Evolutionary conservation across 2,797 vertebrate genomes (phyloP), one percentile per base, ranked within the genome.

Genomic region (Pangasius krempfi): DNA sequence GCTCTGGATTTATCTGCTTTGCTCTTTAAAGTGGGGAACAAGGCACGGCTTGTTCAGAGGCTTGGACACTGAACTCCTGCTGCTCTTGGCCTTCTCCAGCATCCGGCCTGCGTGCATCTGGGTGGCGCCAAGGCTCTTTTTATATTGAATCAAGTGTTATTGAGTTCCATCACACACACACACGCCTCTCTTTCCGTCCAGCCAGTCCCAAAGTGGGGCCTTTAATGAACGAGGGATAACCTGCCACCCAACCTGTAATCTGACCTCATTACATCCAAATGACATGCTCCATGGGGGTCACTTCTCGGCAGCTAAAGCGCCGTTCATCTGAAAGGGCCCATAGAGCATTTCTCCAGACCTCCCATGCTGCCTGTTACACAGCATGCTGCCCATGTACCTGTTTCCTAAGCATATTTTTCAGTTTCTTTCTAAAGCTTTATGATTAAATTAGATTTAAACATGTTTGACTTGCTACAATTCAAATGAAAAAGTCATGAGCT

Each of bases 121-220:
- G 96, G 96, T 96, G 96, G 96, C 94, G 95, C 93, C 94, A 93
- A 95, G 95, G 94, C 93, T 95, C 95, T 95, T 96, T 96, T 95
- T 94, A 96, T 95, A 96, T 95, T 91, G 93, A 96, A 96, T 96
- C 94, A 95, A 96, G 95, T 96, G 95, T 96, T 96, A 96, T 96
- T 96, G 95, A 96, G 95, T 96, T 95, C 92, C 94, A 93, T 94
- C 93, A 76, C 89, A 68, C 88, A 89, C 89, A 94, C 92, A 87
- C 80, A 90, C 88, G 13, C 92, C 92, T 92, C 91, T 91, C 93
- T 94, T 88, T 84, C 54, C 90, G 92, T 95, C 94, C 80, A 92
- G 91, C 94, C 93, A 93, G 94, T 94, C 95, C 95, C 96, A 95
- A 96, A 96, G 95, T 94, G 92, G 94, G 75, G 93, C 93, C 93